Conservation (phyloP, 2,113 vertebrate species). For the Psilopogon haemacephalus region DNA sequence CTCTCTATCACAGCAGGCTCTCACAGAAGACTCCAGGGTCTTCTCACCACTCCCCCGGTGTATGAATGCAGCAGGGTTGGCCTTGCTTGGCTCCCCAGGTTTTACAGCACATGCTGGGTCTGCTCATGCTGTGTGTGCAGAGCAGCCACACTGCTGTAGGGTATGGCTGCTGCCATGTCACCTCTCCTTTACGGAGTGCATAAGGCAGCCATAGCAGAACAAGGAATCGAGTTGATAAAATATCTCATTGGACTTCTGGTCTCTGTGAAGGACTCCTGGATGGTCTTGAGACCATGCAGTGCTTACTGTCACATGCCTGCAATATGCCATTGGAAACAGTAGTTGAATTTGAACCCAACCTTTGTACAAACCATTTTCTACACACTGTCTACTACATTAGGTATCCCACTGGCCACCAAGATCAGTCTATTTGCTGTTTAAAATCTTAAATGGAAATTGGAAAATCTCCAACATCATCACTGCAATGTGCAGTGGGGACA, state of each 20-base stretch:
- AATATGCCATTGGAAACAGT: background rate
- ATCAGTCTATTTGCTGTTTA: slow-evolving; percentile 8
- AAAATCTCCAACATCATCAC: background rate
- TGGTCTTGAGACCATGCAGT: background rate
- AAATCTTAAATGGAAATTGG: slow-evolving; percentile 26
- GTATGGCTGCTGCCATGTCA: fast-evolving
- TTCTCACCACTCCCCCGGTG: background rate
- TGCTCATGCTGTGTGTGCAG: fast-evolving
- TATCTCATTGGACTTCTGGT: background rate
- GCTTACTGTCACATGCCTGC: background rate
- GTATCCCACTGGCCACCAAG: background rate
- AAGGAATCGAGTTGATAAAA: background rate
- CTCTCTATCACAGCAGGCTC: background rate
- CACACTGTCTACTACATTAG: background rate
- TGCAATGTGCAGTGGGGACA: background rate
- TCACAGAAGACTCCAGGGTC: background rate
- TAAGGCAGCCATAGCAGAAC: background rate
- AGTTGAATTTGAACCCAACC: background rate
- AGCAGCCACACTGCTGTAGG: fast-evolving
- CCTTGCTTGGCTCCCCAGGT: background rate
- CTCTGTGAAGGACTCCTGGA: background rate
- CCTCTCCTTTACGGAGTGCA: background rate
- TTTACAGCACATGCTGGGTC: fast-evolving
- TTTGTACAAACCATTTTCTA: background rate
- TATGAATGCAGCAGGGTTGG: background rate